A percentile compares a stretch with the other conserved stretches of the same genome.
phyloP scores from a whole-genome alignment of 2,888 invertebrate genomes.

The Hypomecis punctinalis region DNA sequence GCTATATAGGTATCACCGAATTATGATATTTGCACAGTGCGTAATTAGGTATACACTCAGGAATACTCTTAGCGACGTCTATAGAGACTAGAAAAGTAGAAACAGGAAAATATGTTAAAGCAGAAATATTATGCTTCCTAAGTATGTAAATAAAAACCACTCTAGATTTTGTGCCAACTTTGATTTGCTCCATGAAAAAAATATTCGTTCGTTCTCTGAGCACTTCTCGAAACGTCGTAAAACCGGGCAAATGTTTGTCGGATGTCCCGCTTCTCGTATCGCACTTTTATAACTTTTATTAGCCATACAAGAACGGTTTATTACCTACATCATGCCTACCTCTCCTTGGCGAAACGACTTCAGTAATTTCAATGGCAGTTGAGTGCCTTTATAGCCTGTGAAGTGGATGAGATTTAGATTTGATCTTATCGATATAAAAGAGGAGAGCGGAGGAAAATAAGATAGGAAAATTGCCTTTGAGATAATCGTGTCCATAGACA shows the following conservation, averaged over 20 bases:
- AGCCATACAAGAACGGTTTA: constrained; percentile 27
- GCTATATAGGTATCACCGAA: too few relatives aligned
- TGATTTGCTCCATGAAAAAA: constrained; percentile 18
- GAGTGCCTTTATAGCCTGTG: constrained; percentile 12
- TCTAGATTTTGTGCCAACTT: constrained; percentile 4
- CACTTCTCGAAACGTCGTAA: constrained; percentile 25
- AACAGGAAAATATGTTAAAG: not conserved
- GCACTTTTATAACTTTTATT: constrained; percentile 24
- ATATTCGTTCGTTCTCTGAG: constrained; percentile 10
- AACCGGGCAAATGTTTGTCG: constrained; percentile 27
- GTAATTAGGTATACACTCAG: too few relatives aligned
- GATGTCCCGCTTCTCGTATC: constrained; percentile 27
- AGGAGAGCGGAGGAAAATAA: constrained; percentile 21
- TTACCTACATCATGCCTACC: constrained; percentile 21
- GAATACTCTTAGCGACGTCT: too few relatives aligned
- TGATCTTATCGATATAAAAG: constrained; percentile 1
- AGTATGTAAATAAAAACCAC: not conserved
- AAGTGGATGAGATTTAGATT: constrained; percentile 22
- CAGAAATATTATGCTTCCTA: not conserved
- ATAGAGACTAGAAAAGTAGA: not conserved
- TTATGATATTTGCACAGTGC: too few relatives aligned
- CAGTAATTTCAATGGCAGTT: constrained; percentile 22
- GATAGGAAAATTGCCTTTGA: constrained; percentile 45
- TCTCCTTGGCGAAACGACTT: constrained; percentile 10
- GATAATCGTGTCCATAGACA: constrained; percentile 40